phyloP scores from a whole-genome alignment of 2,113 vertebrate genomes.

The Candoia aspera region DNA sequence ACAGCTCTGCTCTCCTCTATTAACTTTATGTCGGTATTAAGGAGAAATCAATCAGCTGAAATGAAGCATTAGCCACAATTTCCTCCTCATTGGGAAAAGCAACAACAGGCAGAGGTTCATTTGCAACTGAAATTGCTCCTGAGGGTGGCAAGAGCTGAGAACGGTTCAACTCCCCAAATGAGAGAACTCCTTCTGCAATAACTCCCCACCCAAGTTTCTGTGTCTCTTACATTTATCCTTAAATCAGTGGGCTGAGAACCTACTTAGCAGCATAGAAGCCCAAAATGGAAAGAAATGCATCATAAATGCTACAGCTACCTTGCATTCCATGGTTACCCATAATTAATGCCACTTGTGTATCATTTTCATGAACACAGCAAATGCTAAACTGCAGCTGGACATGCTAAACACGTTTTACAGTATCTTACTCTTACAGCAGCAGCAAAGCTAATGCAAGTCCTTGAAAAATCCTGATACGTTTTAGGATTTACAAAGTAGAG shows the following conservation, averaged over 20 bases:
- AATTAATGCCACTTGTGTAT: slow-evolving; percentile 14
- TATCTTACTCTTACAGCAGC: background rate
- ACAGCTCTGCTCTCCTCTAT: slow-evolving; percentile 37
- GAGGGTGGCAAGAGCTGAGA: background rate
- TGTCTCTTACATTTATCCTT: background rate
- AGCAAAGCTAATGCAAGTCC: background rate
- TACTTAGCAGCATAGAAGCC: background rate
- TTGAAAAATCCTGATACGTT: background rate
- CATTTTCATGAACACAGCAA: slow-evolving; percentile 9
- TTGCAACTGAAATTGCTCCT: slow-evolving; percentile 29
- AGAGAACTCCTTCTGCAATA: slow-evolving; percentile 27
- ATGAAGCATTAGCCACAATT: slow-evolving; percentile 45
- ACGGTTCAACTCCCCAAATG: background rate
- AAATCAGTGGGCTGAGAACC: background rate
- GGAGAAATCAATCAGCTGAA: slow-evolving; percentile 60
- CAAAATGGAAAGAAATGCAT: background rate
- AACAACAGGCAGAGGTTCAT: slow-evolving; percentile 5
- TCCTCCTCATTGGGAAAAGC: slow-evolving; percentile 38
- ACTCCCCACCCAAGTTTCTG: background rate
- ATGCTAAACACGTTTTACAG: background rate
- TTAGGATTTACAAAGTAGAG: background rate
- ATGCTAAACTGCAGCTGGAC: slow-evolving; percentile 19
- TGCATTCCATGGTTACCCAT: background rate
- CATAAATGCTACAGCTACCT: background rate
- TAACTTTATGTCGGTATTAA: slow-evolving; percentile 55